phyloP scores from a whole-genome alignment of 2,888 invertebrate species.

The Ectemnius lituratus region DNA sequence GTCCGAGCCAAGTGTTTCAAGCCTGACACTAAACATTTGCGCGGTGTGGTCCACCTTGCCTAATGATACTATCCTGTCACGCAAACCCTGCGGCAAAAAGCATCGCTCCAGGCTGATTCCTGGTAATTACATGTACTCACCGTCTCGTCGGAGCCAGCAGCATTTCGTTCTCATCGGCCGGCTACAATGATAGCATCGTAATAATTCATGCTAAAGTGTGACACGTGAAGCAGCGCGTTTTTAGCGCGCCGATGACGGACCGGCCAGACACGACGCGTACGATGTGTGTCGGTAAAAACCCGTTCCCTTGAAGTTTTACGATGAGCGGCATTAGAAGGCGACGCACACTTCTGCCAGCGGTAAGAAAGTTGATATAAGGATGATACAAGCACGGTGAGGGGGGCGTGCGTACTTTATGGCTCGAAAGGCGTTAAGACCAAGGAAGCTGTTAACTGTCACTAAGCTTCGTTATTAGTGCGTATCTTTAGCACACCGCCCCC shows the following conservation, averaged over 20 bases:
- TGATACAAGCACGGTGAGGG: constrained; percentile 60
- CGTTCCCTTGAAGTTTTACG: constrained; percentile 61
- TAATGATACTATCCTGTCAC: constrained; percentile 9
- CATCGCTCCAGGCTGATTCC: not conserved
- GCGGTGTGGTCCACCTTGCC: not conserved
- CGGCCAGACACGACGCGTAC: constrained; percentile 9
- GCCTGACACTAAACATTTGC: not conserved
- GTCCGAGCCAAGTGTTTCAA: constrained; percentile 20
- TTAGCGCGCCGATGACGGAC: constrained; percentile 17
- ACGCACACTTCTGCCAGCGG: constrained; percentile 47
- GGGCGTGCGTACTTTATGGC: constrained; percentile 53
- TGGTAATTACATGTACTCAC: not conserved
- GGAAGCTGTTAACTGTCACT: constrained; percentile 61
- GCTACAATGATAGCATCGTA: not conserved
- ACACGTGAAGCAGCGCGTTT: not conserved
- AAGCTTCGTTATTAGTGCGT: constrained; percentile 31
- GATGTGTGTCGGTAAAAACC: constrained; percentile 22
- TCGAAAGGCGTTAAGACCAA: constrained; percentile 60
- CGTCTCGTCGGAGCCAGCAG: not conserved
- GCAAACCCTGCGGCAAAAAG: constrained; percentile 5
- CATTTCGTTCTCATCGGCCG: not conserved
- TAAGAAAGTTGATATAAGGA: constrained; percentile 57
- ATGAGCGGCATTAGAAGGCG: constrained; percentile 50
- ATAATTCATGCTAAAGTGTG: not conserved
- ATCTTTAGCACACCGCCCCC: constrained; percentile 12